phyloP scores from a whole-genome alignment of 2,888 invertebrate genomes.

The Synanthedon formicaeformis region DNA sequence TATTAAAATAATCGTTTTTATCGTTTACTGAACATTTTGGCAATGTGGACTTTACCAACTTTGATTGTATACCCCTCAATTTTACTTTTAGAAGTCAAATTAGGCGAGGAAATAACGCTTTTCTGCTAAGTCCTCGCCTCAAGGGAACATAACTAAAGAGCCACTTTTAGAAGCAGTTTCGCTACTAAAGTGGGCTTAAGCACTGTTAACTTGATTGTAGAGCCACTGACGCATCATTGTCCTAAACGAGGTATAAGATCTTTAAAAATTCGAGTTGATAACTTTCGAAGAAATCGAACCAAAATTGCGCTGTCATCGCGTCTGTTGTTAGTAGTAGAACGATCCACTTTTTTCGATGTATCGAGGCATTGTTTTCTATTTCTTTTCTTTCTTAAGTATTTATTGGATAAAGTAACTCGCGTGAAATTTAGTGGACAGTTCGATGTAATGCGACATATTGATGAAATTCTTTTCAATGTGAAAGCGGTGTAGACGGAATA shows the following conservation, averaged over 20 bases:
- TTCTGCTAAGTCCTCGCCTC: no score
- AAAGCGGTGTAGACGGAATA: constrained; percentile 5
- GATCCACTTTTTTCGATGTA: constrained; percentile 10
- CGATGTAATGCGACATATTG: not conserved
- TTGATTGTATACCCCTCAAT: no score
- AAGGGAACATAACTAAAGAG: no score
- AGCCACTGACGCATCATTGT: no score
- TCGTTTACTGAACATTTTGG: no score
- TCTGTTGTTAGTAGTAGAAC: constrained; percentile 10
- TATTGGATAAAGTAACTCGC: constrained; percentile 6
- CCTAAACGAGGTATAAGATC: no score
- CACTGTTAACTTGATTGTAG: not conserved
- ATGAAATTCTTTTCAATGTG: constrained; percentile 5
- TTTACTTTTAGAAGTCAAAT: no score
- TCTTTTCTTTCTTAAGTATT: constrained; percentile 6
- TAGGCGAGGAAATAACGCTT: no score
- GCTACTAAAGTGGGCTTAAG: no score
- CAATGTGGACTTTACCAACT: no score
- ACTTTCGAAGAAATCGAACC: constrained; percentile 13
- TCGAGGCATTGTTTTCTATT: not conserved
- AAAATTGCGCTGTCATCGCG: constrained; percentile 20
- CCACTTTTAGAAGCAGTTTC: no score
- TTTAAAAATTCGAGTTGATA: not conserved
- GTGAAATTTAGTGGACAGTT: not conserved
- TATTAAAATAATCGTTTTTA: no score